These are phyloP conservation scores for Dasypolia templi DNA, from an alignment of 2,888 invertebrate genomes.

Conservation along the genomic window DNA sequence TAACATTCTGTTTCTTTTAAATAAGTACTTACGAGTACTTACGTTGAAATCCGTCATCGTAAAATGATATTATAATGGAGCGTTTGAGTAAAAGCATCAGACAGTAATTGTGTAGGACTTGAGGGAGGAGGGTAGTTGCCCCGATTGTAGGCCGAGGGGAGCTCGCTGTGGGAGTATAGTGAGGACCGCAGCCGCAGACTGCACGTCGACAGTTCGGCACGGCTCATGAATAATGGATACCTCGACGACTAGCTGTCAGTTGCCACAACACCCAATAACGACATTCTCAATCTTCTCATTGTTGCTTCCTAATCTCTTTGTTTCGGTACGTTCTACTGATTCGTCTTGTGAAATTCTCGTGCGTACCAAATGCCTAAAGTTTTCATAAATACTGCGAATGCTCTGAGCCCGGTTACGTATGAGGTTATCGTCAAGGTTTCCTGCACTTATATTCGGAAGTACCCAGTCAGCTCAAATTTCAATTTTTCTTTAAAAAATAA, in stretches of 20 bases:
- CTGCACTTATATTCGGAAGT: conserved; percentile 55
- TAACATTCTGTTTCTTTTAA: conserved; percentile 44
- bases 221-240: conserved; percentile 49
- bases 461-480: conserved; percentile 46
- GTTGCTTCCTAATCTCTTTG: conserved; percentile 35
- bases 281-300: conserved; percentile 26
- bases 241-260: conserved; percentile 48
- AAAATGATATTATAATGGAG: conserved; percentile 63
- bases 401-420: conserved; percentile 36
- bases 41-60: conserved; percentile 64
- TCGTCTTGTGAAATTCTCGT: conserved; percentile 9
- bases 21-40: conserved; percentile 22
- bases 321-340: conserved; percentile 34
- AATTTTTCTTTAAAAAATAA: conserved; percentile 55
- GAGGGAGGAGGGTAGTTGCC: conserved; percentile 27
- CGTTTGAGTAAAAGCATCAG: conserved; percentile 66
- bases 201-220: conserved; percentile 32
- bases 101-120: conserved; percentile 71
- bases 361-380: conserved; percentile 10
- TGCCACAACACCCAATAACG: conserved; percentile 29
- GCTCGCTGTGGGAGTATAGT: background rate
- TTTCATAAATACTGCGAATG: conserved; percentile 31
- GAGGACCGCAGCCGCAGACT: conserved; percentile 35
- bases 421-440: conserved; percentile 60
- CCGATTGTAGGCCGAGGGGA: conserved; percentile 5